phyloP scores from a whole-genome alignment of 2,888 invertebrate genomes.

The Ischnus inquisitorius region DNA sequence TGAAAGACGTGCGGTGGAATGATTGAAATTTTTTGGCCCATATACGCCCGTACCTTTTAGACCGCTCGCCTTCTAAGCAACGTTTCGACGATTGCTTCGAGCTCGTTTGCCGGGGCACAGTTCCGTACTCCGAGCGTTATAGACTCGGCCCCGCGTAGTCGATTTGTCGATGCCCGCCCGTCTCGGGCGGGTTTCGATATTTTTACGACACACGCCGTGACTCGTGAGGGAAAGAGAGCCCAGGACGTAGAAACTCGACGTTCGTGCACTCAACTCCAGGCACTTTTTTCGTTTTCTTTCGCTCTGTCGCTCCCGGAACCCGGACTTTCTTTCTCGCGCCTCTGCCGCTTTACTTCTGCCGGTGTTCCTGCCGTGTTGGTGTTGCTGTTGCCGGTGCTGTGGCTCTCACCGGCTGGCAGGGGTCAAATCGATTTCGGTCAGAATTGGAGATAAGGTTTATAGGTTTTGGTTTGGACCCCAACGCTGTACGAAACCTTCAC shows the following conservation, averaged over 20 bases:
- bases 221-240: conserved; percentile 49
- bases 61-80: conserved; percentile 35
- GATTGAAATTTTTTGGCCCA: background rate
- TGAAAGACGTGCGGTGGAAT: background rate
- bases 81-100: conserved; percentile 28
- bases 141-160: conserved; percentile 43
- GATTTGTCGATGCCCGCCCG: conserved; percentile 71
- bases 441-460: conserved; percentile 82
- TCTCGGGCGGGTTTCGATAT: conserved; percentile 68
- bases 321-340: conserved; percentile 66
- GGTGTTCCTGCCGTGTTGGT: conserved; percentile 54
- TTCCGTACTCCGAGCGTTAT: conserved; percentile 11
- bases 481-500: conserved; percentile 61
- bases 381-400: background rate
- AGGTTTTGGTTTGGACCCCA: conserved; percentile 71
- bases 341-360: conserved; percentile 42
- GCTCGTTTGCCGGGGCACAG: conserved; percentile 44
- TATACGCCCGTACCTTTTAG: background rate
- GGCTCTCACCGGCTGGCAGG: conserved; percentile 68
- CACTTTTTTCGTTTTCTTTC: conserved; percentile 62
- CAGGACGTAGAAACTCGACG: conserved; percentile 52
- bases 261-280: conserved; percentile 58
- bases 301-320: conserved; percentile 57
- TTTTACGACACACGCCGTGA: conserved; percentile 74
- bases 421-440: conserved; percentile 83